Base-by-base conservation (phyloP, 2,113 vertebrate genomes). In the Myrmecobius fasciatus region DNA sequence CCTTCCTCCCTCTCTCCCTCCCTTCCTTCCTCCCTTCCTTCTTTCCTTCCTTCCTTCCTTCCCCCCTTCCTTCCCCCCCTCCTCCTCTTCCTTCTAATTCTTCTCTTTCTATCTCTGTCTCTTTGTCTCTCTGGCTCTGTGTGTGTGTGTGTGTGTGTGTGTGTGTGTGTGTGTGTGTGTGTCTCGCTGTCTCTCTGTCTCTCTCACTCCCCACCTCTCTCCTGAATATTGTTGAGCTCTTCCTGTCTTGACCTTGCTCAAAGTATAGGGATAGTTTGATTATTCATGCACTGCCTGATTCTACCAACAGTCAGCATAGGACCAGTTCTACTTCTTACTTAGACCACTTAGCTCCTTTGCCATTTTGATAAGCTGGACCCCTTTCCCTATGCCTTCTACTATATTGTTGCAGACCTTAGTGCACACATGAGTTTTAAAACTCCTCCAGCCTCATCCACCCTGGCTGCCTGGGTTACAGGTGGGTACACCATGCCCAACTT, bases 1-100 rank as follows among this genome's bases (percentile, higher is more conserved):
- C 11, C 17, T 3, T 25, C 53, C 3, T 0, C 5, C 12, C 22
- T 3, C 20, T 20, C 22, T 4, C 22, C 20, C 22, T 20, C 24
- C 25, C 25, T 3, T 31, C 28, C 26, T 11, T 60, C 8, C 26
- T 11, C 28, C 56, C 3, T 14, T 36, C 56, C 4, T 28, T 28
- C 54, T 25, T 56, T 28, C 26, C 54, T 56, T 28, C 26, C 54
- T 60, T 12, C 9, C 56, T 60, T 31, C 26, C 26, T 56, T 26
- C 25, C 54, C 28, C 10, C 8, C 54, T 56, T 56, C 7, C 8
- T 56, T 31, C 10, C 10, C 8, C 9, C 11, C 49, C 9, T 51
- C 9, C 1, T 51, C 49, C 49, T 51, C 9, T 51, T 51, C 49
- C 9, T 51, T 51, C 49, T 51, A 51, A 51, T 51, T 51, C 49